Base-by-base conservation (phyloP, 2,113 vertebrate species). In the Struthidea cinerea region DNA sequence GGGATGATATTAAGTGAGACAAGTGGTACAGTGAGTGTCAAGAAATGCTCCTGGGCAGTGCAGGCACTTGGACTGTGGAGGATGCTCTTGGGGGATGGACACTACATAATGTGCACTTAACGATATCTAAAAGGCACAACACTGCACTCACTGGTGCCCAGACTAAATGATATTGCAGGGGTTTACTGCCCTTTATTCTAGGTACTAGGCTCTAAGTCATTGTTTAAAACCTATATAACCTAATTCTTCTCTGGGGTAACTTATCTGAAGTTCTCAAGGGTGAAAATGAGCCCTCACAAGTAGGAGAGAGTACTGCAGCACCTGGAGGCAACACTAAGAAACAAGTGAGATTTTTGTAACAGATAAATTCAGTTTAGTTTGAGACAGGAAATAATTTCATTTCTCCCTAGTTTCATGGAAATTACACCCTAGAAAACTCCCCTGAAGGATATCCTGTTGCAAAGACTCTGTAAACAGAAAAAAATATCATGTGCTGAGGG, bases 351-450 rank as follows among this genome's bases (percentile, higher is more conserved):
- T 92, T 94, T 89, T 91, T 44, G 68, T 74, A 87, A 73, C 9
- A 14, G 73, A 94, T 84, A 90, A 87, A 93, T 90, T 81, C 73
- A 61, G 37, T 84, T 90, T 74, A 78, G 52, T 87, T 90, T 84
- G 57, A 82, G 80, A 85, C 64, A 87, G 71, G 53, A 96, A 84
- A 91, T 93, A 92, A 90, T 82, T 86, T 69, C 2, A 56, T 84
- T 95, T 94, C 76, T 93, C 49, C 49, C 26, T 64, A 27, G 49
- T 71, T 90, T 90, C 52, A 84, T 71, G 80, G 80, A 97, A 95
- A 93, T 89, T 84, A 53, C 46, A 73, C 18, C 53, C 46, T 55
- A 37, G 41, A 88, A 94, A 70, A 9, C 32, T 84, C 56, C 49
- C 39, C 47, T 81, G 53, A 86, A 88, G 71, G n/a, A 68, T 86